Percentiles rank a stretch among this genome's conserved stretches.
Conservation (phyloP, 2,888 invertebrate genomes). For the Ethmia dodecea region DNA sequence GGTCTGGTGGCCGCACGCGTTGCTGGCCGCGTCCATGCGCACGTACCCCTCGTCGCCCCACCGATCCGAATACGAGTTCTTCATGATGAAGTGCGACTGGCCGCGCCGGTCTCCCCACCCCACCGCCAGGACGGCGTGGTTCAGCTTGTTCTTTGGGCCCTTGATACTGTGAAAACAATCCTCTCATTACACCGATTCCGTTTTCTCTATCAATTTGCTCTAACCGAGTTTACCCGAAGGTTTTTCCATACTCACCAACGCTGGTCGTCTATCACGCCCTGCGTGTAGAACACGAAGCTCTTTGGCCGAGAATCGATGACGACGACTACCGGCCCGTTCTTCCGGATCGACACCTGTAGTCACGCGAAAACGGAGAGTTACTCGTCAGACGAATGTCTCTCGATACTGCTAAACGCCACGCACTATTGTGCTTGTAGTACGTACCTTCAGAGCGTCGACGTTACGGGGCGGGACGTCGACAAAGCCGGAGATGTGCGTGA, state of each 20-base stretch:
- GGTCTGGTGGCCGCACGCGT: slow-evolving; percentile 57
- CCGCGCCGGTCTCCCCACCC: slow-evolving; percentile 48
- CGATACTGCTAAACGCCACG: neutral
- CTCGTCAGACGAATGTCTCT: neutral
- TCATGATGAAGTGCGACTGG: slow-evolving; percentile 51
- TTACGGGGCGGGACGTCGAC: slow-evolving; percentile 51
- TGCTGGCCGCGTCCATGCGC: slow-evolving; percentile 43
- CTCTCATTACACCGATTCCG: too few relatives aligned
- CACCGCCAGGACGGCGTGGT: slow-evolving; percentile 59
- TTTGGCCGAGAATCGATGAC: slow-evolving; percentile 41
- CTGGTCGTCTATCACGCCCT: slow-evolving; percentile 48
- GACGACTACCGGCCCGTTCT: slow-evolving; percentile 54
- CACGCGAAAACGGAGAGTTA: neutral
- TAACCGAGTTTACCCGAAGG: too few relatives aligned
- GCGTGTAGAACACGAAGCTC: slow-evolving; percentile 41
- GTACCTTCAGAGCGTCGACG: slow-evolving; percentile 52
- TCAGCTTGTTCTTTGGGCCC: slow-evolving; percentile 22
- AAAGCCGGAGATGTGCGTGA: slow-evolving; percentile 53
- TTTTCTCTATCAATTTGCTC: too few relatives aligned
- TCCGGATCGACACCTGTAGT: slow-evolving; percentile 54
- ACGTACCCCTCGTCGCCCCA: slow-evolving; percentile 57
- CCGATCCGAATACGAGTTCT: slow-evolving; percentile 54
- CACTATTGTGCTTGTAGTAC: neutral
- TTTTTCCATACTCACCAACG: slow-evolving; percentile 44
- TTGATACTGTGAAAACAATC: slow-evolving; percentile 35